Conservation (phyloP, 2,888 invertebrate genomes). For the Drosophila prolongata region DNA sequence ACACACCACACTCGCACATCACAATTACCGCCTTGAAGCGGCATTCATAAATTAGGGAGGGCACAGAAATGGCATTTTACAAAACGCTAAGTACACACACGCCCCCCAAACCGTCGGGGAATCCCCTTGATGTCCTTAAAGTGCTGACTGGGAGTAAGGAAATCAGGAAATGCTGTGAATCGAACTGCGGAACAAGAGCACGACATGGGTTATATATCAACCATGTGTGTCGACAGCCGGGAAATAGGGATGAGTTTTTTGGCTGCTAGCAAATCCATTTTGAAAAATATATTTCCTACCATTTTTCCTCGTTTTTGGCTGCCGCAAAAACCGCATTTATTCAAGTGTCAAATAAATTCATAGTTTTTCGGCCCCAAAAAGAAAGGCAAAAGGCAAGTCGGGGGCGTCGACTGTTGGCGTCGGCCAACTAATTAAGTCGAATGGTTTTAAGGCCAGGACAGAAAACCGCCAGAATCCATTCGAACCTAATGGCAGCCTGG, state of each 20-base stretch:
- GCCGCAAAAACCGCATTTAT: conserved; percentile 80
- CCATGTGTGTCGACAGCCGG: conserved; percentile 28
- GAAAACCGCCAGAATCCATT: conserved; percentile 34
- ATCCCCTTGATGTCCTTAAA: background rate
- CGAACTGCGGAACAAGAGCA: conserved; percentile 69
- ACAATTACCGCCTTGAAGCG: conserved; percentile 65
- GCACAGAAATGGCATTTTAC: conserved; percentile 62
- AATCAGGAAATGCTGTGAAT: conserved; percentile 79
- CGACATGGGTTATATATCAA: conserved; percentile 68
- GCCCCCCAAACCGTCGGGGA: conserved; percentile 4
- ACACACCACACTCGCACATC: conserved; percentile 57
- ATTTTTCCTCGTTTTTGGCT: conserved; percentile 69
- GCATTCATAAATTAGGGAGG: conserved; percentile 72
- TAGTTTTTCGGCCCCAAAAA: conserved; percentile 54
- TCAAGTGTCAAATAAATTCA: conserved; percentile 83
- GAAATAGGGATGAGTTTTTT: conserved; percentile 17
- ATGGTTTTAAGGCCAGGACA: conserved; percentile 58
- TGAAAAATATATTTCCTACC: conserved; percentile 72
- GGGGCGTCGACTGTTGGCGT: conserved; percentile 51
- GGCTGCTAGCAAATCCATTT: conserved; percentile 41
- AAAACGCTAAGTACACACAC: conserved; percentile 66
- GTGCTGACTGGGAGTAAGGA: conserved; percentile 52
- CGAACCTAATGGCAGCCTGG: conserved; percentile 46
- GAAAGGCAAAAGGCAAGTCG: conserved; percentile 4
- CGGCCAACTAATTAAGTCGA: conserved; percentile 82